Percentiles rank a stretch among this genome's conserved stretches.
Evolutionary conservation across 2,113 vertebrate species (phyloP).

Genomic region (Zingel zingel): DNA sequence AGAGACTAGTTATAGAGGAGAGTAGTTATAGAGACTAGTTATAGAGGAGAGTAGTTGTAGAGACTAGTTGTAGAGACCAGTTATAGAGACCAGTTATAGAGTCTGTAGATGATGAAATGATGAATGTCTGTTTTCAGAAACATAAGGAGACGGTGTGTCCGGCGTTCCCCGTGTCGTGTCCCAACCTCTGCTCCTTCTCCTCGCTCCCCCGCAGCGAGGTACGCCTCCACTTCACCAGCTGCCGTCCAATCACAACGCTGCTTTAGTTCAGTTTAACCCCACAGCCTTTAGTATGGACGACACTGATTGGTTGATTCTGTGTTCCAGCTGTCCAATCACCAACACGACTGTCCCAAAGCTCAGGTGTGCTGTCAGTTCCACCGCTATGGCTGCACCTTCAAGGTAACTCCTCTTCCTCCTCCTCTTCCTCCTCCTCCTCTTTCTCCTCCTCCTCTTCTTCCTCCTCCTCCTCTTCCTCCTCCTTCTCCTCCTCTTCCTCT

Average conservation of each 20-base stretch:
- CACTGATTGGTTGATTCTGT: background rate
- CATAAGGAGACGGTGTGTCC: slow-evolving; percentile 97
- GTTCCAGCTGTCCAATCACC: slow-evolving; percentile 82
- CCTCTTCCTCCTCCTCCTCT: too few species aligned
- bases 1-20: too few species aligned
- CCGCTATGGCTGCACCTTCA: slow-evolving; percentile 95
- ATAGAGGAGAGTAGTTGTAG: too few species aligned
- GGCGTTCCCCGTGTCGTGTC: slow-evolving; percentile 93
- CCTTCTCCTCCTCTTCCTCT: too few species aligned
- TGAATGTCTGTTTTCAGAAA: slow-evolving; percentile 85
- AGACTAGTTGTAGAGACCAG: too few species aligned
- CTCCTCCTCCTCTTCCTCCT: too few species aligned
- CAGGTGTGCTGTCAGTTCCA: slow-evolving; percentile 96
- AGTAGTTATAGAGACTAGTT: too few species aligned
- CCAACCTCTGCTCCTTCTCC: slow-evolving; percentile 93
- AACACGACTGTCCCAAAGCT: slow-evolving; percentile 96
- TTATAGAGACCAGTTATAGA: too few species aligned
- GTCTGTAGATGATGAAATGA: too few species aligned
- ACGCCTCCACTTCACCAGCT: slow-evolving; percentile 32
- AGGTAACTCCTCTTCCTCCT: slow-evolving; percentile 80
- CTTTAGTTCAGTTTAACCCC: too few species aligned
- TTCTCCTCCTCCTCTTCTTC: too few species aligned
- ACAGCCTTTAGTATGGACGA: background rate
- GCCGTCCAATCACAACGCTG: background rate
- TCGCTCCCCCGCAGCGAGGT: slow-evolving; percentile 96